These are phyloP conservation scores for Seira sanloemensis DNA, from an alignment of 2,888 invertebrate species.

Conservation along the genomic window DNA sequence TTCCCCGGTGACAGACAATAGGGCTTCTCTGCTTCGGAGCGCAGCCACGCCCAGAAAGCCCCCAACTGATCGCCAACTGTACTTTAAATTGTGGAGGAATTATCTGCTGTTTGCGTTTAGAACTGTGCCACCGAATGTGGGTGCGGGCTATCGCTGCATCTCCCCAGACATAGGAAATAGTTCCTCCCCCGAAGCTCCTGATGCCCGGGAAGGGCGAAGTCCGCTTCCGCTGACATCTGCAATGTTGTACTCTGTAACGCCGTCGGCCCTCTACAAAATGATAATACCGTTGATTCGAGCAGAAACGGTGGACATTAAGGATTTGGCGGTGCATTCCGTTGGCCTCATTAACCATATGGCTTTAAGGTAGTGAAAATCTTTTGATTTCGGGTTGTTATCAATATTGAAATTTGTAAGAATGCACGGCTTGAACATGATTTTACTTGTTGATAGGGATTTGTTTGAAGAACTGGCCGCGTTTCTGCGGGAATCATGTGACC, in stretches of 20 bases:
- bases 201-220: conserved; percentile 72
- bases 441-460: conserved; percentile 83
- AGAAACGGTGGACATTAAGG: conserved; percentile 94
- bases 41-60: conserved; percentile 92
- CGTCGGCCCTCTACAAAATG: conserved; percentile 92
- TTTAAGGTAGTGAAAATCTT: conserved; percentile 86
- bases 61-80: conserved; percentile 94
- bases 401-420: not conserved
- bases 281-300: conserved; percentile 94
- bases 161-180: conserved; percentile 87
- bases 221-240: conserved; percentile 72
- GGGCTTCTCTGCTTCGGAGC: conserved; percentile 93
- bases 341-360: conserved; percentile 97
- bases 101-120: conserved; percentile 97
- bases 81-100: conserved; percentile 98
- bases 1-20: conserved; percentile 94
- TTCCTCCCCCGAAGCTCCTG: conserved; percentile 86
- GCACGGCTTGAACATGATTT: not conserved
- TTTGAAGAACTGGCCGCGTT: conserved; percentile 96
- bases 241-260: conserved; percentile 82
- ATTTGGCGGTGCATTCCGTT: conserved; percentile 94
- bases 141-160: conserved; percentile 90
- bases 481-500: conserved; percentile 96
- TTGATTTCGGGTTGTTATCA: not conserved
- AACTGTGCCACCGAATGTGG: conserved; percentile 90